These are phyloP conservation scores for Cottus gobio DNA, from an alignment of 2,113 vertebrate genomes.

Conservation along the genomic window DNA sequence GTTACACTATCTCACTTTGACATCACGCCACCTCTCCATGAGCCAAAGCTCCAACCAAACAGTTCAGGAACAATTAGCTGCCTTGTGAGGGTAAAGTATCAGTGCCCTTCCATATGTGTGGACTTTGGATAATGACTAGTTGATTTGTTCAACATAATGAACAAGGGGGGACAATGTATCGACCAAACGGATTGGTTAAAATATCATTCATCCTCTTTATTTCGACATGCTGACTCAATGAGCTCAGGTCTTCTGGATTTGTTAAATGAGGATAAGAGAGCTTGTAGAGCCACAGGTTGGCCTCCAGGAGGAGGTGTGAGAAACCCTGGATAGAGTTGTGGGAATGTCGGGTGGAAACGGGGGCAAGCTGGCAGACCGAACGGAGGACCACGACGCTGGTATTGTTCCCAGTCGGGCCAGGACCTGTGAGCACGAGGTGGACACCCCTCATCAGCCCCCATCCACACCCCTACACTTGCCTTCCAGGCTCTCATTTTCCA, in stretches of 20 bases:
- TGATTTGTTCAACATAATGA: conserved; percentile 48
- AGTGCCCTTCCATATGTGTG: conserved; percentile 25
- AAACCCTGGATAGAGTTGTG: conserved; percentile 50
- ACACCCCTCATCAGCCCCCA: conserved; percentile 69
- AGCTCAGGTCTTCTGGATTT: conserved; percentile 29
- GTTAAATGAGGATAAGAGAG: conserved; percentile 40
- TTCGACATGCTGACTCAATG: conserved; percentile 38
- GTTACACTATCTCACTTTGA: background rate
- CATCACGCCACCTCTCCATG: conserved; percentile 1
- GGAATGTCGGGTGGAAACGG: conserved; percentile 20
- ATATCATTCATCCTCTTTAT: conserved; percentile 47
- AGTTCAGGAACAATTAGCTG: conserved; percentile 44
- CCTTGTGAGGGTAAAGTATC: conserved; percentile 36
- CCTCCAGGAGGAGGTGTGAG: conserved; percentile 8
- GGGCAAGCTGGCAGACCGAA: conserved; percentile 51
- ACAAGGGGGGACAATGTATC: conserved; percentile 38
- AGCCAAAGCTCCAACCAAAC: conserved; percentile 32
- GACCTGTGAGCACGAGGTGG: conserved; percentile 76
- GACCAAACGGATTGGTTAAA: conserved; percentile 39
- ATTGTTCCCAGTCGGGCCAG: conserved; percentile 72
- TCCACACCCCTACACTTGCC: conserved; percentile 66
- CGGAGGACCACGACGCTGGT: conserved; percentile 50
- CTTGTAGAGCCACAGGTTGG: conserved; percentile 43
- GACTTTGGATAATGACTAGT: conserved; percentile 39
- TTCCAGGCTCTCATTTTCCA: conserved; percentile 85